Conservation (phyloP, 2,113 vertebrate species). For the Azemiops feae region DNA sequence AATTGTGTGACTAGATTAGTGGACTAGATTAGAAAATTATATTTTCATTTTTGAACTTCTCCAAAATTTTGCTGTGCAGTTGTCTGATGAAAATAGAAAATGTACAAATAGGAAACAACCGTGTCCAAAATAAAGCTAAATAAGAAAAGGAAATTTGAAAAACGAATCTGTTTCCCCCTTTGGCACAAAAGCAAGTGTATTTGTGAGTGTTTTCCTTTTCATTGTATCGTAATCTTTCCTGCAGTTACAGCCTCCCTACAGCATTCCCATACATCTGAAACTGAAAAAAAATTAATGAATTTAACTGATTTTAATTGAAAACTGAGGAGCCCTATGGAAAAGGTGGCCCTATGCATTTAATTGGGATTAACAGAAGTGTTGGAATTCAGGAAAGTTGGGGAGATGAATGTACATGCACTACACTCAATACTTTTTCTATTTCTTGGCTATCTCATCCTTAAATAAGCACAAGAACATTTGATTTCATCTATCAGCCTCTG, state of each 20-base stretch:
- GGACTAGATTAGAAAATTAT: neutral
- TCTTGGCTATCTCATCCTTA: neutral
- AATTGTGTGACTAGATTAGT: neutral
- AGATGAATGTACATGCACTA: neutral
- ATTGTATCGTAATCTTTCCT: too few relatives aligned
- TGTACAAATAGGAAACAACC: neutral
- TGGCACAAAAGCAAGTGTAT: too few relatives aligned
- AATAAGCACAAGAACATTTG: neutral
- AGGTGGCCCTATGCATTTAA: too few relatives aligned
- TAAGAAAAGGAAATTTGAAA: neutral
- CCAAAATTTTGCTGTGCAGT: neutral
- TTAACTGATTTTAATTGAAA: too few relatives aligned
- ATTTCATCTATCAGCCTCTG: neutral
- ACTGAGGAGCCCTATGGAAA: too few relatives aligned
- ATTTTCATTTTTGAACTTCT: neutral
- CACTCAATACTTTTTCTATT: neutral
- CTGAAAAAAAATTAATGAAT: too few relatives aligned
- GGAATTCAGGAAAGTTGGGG: neutral
- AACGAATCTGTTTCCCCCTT: neutral
- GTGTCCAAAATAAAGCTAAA: neutral
- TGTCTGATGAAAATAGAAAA: neutral
- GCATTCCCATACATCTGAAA: too few relatives aligned
- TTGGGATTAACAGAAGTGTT: neutral
- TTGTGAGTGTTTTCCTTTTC: too few relatives aligned
- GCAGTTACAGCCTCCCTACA: too few relatives aligned